Evolutionary conservation across 2,888 invertebrate genomes (phyloP).

Genomic region (Sphaeridia pumilis): DNA sequence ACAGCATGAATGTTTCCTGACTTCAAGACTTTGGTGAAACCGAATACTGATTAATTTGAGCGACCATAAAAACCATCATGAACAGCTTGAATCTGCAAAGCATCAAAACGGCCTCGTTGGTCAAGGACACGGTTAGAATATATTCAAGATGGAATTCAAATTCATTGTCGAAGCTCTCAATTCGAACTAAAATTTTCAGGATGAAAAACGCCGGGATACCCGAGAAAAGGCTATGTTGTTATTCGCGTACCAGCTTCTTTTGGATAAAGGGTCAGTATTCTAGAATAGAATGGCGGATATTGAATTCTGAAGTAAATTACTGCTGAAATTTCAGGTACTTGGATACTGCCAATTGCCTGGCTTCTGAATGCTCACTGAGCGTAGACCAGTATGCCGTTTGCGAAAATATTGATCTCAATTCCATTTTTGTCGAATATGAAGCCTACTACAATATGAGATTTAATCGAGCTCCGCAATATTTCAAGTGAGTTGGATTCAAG

Average conservation of each 20-base stretch:
- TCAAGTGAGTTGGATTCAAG: conserved; percentile 48
- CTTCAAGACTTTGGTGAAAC: too few relatives aligned
- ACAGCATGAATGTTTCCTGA: too few relatives aligned
- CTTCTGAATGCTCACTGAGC: conserved; percentile 56
- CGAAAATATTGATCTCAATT: conserved; percentile 82
- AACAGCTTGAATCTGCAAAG: conserved; percentile 14
- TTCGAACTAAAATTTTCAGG: conserved; percentile 14
- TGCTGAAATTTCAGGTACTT: conserved; percentile 41
- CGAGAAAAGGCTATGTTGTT: conserved; percentile 32
- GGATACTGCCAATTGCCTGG: conserved; percentile 53
- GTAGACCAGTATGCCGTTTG: conserved; percentile 61
- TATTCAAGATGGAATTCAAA: not conserved
- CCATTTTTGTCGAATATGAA: conserved; percentile 76
- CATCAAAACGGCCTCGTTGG: conserved; percentile 21
- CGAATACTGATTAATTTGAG: too few relatives aligned
- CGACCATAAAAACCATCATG: too few relatives aligned
- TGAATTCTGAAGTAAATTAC: not conserved
- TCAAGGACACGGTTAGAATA: conserved; percentile 24
- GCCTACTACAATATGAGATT: conserved; percentile 75
- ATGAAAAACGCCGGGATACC: conserved; percentile 26
- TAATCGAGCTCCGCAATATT: conserved; percentile 72
- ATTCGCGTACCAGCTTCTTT: conserved; percentile 28
- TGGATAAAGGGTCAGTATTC: conserved; percentile 28
- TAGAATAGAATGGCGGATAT: not conserved
- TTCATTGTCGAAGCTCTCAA: not conserved